Evolutionary conservation across 2,113 vertebrate species (phyloP).

Genomic region (Tichodroma muraria): DNA sequence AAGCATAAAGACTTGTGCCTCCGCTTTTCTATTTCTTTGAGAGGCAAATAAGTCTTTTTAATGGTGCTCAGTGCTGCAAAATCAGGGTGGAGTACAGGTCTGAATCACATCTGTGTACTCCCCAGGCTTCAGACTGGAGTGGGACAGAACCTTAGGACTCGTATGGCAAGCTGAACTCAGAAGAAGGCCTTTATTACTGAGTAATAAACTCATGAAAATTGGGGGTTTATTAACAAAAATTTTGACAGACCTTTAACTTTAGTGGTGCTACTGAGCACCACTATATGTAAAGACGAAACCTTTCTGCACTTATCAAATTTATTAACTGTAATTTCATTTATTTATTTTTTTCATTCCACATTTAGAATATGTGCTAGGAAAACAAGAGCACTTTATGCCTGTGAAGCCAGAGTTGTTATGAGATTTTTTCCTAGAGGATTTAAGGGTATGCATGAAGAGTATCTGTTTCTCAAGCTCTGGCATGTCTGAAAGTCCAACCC

Average conservation of each 20-base stretch:
- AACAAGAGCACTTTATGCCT: slow-evolving; percentile 38
- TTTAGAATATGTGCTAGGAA: neutral
- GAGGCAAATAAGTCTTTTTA: neutral
- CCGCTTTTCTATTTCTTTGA: neutral
- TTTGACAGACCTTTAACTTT: slow-evolving; percentile 33
- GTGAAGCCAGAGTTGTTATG: neutral
- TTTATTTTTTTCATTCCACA: neutral
- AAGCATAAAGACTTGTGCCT: neutral
- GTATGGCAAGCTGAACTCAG: neutral
- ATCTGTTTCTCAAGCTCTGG: slow-evolving; percentile 7
- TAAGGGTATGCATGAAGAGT: neutral
- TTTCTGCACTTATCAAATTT: slow-evolving; percentile 22
- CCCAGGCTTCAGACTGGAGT: neutral
- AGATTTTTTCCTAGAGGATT: neutral
- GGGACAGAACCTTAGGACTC: neutral
- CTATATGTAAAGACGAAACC: neutral
- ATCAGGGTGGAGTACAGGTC: neutral
- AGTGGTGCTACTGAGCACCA: neutral
- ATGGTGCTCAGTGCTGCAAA: neutral
- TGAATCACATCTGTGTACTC: neutral
- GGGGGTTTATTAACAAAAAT: slow-evolving; percentile 22
- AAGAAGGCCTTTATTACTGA: neutral
- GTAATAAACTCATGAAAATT: slow-evolving; percentile 5
- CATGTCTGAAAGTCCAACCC: neutral
- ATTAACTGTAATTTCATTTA: slow-evolving; percentile 15